Evolutionary conservation across 2,113 vertebrate species (phyloP).

Genomic region (Neolamprologus ventralis): DNA sequence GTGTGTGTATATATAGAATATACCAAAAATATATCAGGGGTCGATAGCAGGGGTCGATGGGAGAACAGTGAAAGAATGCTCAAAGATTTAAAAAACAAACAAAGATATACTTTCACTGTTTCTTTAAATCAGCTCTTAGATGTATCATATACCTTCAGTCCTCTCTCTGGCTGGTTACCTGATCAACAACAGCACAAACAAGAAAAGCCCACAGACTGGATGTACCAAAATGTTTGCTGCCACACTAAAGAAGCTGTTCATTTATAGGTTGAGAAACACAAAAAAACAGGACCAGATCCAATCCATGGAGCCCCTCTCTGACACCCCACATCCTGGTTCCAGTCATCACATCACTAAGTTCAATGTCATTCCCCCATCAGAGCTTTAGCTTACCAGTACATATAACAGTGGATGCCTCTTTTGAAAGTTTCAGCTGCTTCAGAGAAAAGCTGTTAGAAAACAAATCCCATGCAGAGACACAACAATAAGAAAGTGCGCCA

Average conservation of each 20-base stretch:
- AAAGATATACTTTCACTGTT: not conserved
- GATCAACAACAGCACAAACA: not conserved
- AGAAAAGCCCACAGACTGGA: not conserved
- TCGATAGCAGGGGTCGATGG: not conserved
- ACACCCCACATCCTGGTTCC: not conserved
- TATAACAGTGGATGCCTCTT: not conserved
- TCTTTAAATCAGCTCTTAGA: not conserved
- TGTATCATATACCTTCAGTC: not conserved
- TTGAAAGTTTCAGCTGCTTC: not conserved
- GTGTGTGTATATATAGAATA: not conserved
- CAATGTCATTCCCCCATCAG: not conserved
- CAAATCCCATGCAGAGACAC: not conserved
- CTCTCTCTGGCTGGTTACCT: not conserved
- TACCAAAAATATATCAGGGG: not conserved
- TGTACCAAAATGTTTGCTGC: not conserved
- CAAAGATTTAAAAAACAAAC: rapidly evolving
- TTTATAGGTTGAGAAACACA: not conserved
- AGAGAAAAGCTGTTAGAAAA: not conserved
- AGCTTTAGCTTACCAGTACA: not conserved
- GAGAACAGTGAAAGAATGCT: not conserved
- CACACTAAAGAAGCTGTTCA: not conserved
- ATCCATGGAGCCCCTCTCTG: not conserved
- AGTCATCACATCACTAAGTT: not conserved
- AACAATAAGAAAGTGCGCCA: not conserved
- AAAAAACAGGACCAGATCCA: not conserved